Evolutionary conservation across 2,113 vertebrate species (phyloP).

Genomic region (Motacilla alba): DNA sequence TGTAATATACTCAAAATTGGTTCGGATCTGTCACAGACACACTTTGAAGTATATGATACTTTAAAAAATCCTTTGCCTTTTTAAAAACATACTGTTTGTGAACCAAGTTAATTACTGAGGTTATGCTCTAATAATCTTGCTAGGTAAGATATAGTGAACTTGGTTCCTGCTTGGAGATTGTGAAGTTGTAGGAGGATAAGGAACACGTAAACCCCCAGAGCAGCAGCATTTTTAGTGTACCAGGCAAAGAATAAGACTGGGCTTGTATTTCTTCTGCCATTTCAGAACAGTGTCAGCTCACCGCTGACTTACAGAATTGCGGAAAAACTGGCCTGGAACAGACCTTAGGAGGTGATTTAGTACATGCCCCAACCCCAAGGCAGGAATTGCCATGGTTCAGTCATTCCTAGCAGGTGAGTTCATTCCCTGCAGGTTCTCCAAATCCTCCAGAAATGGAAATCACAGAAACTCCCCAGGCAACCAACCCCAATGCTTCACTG

Average conservation of each 20-base stretch:
- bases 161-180: neutral
- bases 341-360: neutral
- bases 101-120: neutral
- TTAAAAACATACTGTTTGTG: neutral
- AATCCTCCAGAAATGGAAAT: constrained; percentile 8
- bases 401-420: constrained; percentile 10
- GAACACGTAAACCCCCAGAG: neutral
- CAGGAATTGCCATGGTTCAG: neutral
- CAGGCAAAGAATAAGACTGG: neutral
- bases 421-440: neutral
- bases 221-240: neutral
- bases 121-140: neutral
- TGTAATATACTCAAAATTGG: constrained; percentile 38
- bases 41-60: neutral
- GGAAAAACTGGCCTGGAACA: constrained; percentile 1
- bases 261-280: neutral
- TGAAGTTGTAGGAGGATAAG: neutral
- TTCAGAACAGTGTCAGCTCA: neutral
- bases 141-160: neutral
- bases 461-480: neutral
- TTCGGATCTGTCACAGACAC: neutral
- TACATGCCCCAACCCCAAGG: neutral
- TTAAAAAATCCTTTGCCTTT: neutral
- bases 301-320: neutral
- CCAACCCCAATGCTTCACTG: neutral